These are phyloP conservation scores for Epinotia brunnichana DNA, from an alignment of 2,888 invertebrate genomes.

Conservation along the genomic window DNA sequence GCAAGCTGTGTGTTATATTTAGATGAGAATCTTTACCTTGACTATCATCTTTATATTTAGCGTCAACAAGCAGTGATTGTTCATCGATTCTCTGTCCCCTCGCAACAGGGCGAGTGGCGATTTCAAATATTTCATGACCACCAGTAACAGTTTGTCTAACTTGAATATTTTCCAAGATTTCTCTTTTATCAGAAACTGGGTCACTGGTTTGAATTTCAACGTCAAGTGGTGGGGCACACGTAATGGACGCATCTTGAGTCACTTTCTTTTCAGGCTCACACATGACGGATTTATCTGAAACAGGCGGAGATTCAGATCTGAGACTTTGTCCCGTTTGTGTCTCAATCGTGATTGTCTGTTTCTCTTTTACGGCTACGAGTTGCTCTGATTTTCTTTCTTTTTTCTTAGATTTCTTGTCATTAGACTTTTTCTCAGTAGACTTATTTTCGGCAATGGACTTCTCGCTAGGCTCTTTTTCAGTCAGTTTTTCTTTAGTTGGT, in stretches of 20 bases:
- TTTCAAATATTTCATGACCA: constrained; percentile 88
- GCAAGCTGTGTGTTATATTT: constrained; percentile 88
- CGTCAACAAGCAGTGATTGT: constrained; percentile 87
- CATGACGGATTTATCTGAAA: constrained; percentile 74
- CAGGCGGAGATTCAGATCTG: constrained; percentile 70
- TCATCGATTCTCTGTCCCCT: constrained; percentile 79
- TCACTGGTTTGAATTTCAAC: constrained; percentile 86
- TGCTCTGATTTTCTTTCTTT: constrained; percentile 42
- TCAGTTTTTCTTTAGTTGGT: neutral
- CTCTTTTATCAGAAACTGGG: constrained; percentile 75
- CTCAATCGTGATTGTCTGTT: constrained; percentile 75
- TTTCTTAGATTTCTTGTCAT: constrained; percentile 48
- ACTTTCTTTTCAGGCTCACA: constrained; percentile 67
- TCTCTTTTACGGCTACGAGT: constrained; percentile 52
- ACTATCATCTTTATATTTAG: constrained; percentile 86
- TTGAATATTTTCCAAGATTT: constrained; percentile 85
- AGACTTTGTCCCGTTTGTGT: constrained; percentile 88
- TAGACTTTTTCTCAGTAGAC: constrained; percentile 54
- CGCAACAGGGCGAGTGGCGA: constrained; percentile 85
- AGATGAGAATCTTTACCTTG: constrained; percentile 85
- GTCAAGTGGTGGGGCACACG: constrained; percentile 82
- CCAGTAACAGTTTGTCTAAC: constrained; percentile 86
- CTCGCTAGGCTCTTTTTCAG: constrained; percentile 11
- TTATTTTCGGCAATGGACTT: constrained; percentile 8
- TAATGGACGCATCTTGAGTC: constrained; percentile 80